phyloP scores from a whole-genome alignment of 1,140 invertebrate species.

The Pygmarrhopalites habei region DNA sequence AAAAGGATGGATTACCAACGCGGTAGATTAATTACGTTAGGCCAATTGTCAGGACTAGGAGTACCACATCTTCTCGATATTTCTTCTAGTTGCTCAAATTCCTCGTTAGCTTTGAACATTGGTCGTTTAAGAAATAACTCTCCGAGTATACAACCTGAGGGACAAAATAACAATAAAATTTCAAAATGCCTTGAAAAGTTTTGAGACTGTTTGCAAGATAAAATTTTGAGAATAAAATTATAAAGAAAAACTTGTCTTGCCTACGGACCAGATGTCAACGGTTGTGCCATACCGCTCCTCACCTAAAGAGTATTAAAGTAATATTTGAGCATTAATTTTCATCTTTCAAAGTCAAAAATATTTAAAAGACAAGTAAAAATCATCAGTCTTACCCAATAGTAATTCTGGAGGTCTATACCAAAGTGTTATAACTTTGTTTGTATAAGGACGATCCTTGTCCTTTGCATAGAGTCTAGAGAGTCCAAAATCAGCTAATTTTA shows the following conservation, averaged over 20 bases:
- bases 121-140: slow-evolving; percentile 95
- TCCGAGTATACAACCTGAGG: slow-evolving; percentile 95
- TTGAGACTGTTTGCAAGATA: no score
- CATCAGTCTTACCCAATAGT: no score
- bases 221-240: no score
- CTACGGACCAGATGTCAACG: slow-evolving; percentile 99
- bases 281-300: slow-evolving; percentile 96
- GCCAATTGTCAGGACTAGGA: slow-evolving; percentile 92
- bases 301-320: no score
- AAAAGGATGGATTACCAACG: no score
- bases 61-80: slow-evolving; percentile 94
- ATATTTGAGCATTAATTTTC: no score
- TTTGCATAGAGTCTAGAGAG: slow-evolving; percentile 94
- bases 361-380: no score
- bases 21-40: slow-evolving; percentile 87
- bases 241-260: no score
- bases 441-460: slow-evolving; percentile 90
- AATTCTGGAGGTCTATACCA: slow-evolving; percentile 98
- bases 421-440: slow-evolving; percentile 96
- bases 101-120: slow-evolving; percentile 87
- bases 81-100: slow-evolving; percentile 87
- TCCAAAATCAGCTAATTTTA: slow-evolving; percentile 98
- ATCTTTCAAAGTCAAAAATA: no score
- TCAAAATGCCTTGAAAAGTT: no score
- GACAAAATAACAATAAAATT: no score